These are phyloP conservation scores for Misgurnus mizolepis DNA, from an alignment of 2,113 vertebrate genomes.

Conservation along the genomic window DNA sequence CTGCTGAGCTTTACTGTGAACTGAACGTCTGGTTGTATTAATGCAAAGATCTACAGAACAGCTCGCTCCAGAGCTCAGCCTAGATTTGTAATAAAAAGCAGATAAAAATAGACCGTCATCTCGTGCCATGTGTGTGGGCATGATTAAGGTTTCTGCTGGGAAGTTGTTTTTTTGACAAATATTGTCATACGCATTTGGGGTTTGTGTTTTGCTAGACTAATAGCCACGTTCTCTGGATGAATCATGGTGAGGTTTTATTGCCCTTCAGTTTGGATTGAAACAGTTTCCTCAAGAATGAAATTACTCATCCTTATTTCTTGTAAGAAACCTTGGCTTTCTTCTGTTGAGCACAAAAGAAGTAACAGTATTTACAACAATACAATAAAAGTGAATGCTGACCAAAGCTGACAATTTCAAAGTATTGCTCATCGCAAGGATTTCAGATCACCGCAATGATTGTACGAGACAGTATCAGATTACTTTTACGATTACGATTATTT, in stretches of 20 bases:
- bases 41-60: not conserved
- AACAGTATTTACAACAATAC: not conserved
- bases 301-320: not conserved
- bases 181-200: not conserved
- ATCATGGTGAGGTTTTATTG: not conserved
- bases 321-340: too few relatives aligned
- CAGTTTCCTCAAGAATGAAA: not conserved
- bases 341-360: too few relatives aligned
- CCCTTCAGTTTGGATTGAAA: not conserved
- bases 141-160: not conserved
- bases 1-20: constrained; percentile 8
- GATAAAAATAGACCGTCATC: constrained; percentile 20
- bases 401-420: too few relatives aligned
- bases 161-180: not conserved
- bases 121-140: not conserved
- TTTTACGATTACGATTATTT: too few relatives aligned
- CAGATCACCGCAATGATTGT: too few relatives aligned
- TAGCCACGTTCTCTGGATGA: not conserved
- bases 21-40: not conserved
- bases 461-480: too few relatives aligned
- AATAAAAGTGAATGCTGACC: not conserved
- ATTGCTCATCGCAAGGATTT: too few relatives aligned
- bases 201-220: not conserved
- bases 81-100: not conserved
- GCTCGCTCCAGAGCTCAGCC: constrained; percentile 14